phyloP scores from a whole-genome alignment of 2,113 vertebrate species.

The Agapornis roseicollis region DNA sequence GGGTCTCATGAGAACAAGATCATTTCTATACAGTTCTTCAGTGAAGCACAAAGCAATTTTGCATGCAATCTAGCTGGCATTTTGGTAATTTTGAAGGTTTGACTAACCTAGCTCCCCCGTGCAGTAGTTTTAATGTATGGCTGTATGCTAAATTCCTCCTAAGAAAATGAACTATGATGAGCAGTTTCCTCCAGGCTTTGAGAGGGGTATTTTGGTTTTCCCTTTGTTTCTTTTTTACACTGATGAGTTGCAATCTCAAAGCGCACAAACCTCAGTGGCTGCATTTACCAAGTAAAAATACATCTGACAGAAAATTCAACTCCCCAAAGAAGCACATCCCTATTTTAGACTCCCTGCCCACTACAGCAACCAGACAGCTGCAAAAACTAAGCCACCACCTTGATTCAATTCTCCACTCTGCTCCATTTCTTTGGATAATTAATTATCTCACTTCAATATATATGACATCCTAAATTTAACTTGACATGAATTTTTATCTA shows the following conservation, averaged over 20 bases:
- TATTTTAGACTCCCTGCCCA: not conserved
- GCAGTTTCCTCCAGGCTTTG: not conserved
- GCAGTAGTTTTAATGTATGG: not conserved
- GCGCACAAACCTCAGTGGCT: not conserved
- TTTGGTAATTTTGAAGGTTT: not conserved
- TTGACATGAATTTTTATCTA: not conserved
- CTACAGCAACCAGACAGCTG: not conserved
- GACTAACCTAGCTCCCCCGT: not conserved
- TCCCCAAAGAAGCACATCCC: not conserved
- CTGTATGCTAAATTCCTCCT: not conserved
- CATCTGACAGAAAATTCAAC: not conserved
- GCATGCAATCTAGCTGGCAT: not conserved
- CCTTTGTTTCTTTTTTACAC: not conserved
- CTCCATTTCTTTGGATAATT: not conserved
- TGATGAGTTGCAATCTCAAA: not conserved
- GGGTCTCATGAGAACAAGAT: not conserved
- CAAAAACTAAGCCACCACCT: constrained; percentile 11
- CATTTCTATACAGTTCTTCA: not conserved
- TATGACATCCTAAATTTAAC: constrained; percentile 9
- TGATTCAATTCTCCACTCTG: not conserved
- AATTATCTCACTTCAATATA: not conserved
- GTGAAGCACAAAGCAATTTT: not conserved
- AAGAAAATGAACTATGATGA: not conserved
- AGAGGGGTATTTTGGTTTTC: not conserved
- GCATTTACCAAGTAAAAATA: constrained; percentile 14